These are phyloP conservation scores for Odontothrips loti DNA, from an alignment of 2,888 invertebrate genomes.

Conservation along the genomic window DNA sequence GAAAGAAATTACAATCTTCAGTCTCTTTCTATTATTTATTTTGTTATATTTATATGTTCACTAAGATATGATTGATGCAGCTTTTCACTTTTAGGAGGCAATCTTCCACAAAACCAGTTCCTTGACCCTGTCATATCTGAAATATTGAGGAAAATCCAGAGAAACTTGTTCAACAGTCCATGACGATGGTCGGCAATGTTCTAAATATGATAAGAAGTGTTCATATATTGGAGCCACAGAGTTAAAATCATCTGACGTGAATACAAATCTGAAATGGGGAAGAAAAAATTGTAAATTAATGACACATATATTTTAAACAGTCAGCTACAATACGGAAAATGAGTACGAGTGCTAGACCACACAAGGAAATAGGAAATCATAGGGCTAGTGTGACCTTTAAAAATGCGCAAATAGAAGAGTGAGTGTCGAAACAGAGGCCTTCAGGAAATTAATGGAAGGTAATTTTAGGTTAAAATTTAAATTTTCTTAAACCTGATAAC, in stretches of 20 bases:
- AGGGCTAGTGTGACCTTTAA: background rate
- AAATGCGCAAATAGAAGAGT: background rate
- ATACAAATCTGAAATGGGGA: conserved; percentile 61
- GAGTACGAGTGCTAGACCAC: background rate
- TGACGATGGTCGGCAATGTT: conserved; percentile 33
- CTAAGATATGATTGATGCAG: background rate
- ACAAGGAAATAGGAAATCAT: background rate
- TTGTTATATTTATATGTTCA: background rate
- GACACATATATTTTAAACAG: background rate
- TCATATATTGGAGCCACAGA: conserved; percentile 84
- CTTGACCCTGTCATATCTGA: conserved; percentile 73
- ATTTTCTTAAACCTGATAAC: background rate
- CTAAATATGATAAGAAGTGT: conserved; percentile 63
- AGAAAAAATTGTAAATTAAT: background rate
- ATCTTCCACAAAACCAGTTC: conserved; percentile 73
- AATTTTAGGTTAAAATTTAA: background rate
- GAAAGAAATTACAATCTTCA: background rate
- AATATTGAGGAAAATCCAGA: conserved; percentile 73
- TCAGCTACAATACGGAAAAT: background rate
- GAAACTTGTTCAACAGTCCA: conserved; percentile 61
- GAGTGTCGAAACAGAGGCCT: background rate
- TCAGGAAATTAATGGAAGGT: background rate
- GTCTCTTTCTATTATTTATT: too few relatives aligned
- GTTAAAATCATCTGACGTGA: conserved; percentile 73
- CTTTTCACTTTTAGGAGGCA: conserved; percentile 44